These are phyloP conservation scores for Phylloscopus trochilus DNA, from an alignment of 2,113 vertebrate species.

Conservation along the genomic window DNA sequence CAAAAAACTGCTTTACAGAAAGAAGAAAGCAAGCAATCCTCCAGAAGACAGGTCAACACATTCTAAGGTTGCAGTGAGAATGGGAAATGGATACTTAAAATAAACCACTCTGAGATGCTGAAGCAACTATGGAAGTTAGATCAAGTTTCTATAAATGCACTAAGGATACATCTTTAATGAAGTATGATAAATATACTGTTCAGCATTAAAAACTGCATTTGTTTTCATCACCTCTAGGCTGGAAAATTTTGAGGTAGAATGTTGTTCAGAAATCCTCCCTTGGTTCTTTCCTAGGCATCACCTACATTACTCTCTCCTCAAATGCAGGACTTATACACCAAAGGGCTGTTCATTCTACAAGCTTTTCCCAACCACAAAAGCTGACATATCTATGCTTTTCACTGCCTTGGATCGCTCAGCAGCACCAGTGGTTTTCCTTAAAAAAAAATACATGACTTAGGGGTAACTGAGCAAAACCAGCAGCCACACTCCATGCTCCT, in stretches of 20 bases:
- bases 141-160: neutral
- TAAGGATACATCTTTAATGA: neutral
- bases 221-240: neutral
- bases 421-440: neutral
- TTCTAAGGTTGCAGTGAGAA: neutral
- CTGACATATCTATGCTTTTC: neutral
- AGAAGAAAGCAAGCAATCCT: neutral
- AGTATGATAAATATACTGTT: neutral
- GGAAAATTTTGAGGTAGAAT: neutral
- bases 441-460: neutral
- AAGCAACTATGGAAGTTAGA: neutral
- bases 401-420: neutral
- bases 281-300: neutral
- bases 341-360: neutral
- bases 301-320: neutral
- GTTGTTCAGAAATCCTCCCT: neutral
- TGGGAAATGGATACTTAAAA: neutral
- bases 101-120: neutral
- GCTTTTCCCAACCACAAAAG: neutral
- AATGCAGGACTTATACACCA: neutral
- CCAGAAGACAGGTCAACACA: neutral
- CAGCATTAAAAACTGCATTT: neutral
- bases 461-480: neutral
- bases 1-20: conserved; percentile 22
- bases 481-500: neutral